Conservation (phyloP, 2,888 invertebrate genomes). For the Hemistola chrysoprasaria region DNA sequence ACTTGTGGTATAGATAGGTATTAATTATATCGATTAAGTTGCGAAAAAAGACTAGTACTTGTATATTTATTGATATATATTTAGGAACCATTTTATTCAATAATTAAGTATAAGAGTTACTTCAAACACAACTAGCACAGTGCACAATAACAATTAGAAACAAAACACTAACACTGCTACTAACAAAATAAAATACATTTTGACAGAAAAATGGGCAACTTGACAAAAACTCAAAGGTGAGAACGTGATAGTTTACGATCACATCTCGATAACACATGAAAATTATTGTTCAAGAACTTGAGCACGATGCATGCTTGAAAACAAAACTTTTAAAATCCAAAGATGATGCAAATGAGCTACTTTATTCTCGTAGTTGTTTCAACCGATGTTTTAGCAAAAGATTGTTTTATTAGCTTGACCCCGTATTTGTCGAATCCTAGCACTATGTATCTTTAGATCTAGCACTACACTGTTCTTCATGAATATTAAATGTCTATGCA, state of each 20-base stretch:
- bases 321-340: too few species aligned
- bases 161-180: conserved; percentile 28
- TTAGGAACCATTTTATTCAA: too few species aligned
- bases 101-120: too few species aligned
- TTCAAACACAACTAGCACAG: too few species aligned
- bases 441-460: conserved; percentile 36
- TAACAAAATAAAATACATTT: conserved; percentile 49
- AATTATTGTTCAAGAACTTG: conserved; percentile 13
- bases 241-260: conserved; percentile 34
- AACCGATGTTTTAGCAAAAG: conserved; percentile 8
- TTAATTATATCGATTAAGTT: too few species aligned
- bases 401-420: conserved; percentile 14
- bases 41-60: too few species aligned
- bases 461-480: conserved; percentile 31
- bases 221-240: conserved; percentile 62
- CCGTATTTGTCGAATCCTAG: conserved; percentile 23
- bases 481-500: conserved; percentile 12
- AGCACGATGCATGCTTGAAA: conserved; percentile 57
- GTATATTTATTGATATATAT: too few species aligned
- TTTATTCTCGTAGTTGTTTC: conserved; percentile 1
- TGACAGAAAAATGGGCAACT: conserved; percentile 65
- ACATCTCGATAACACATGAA: conserved; percentile 15
- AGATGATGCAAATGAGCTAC: too few species aligned
- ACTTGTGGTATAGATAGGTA: too few species aligned
- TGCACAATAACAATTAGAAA: conserved; percentile 3